Percentiles rank a stretch among this genome's conserved stretches.
Evolutionary conservation across 2,888 invertebrate genomes (phyloP).

Genomic region (Dione vanillae): DNA sequence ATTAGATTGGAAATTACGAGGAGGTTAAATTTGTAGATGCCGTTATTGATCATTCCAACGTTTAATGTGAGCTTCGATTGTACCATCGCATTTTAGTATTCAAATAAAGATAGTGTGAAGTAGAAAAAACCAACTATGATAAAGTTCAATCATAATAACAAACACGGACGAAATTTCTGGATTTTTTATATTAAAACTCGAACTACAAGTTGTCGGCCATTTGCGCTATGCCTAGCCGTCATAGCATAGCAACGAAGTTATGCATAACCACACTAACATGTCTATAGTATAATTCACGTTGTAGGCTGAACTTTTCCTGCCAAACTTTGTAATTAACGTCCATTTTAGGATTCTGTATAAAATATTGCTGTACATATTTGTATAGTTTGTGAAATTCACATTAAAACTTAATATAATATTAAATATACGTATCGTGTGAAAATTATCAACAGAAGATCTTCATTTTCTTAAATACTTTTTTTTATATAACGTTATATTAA

Average conservation of each 20-base stretch:
- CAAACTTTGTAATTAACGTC: slow-evolving; percentile 72
- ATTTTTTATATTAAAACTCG: slow-evolving; percentile 5
- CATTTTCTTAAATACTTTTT: no score
- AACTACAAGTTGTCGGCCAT: slow-evolving; percentile 20
- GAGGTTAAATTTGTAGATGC: no score
- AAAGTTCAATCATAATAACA: not conserved
- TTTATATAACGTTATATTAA: no score
- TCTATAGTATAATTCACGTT: slow-evolving; percentile 62
- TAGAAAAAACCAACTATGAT: not conserved
- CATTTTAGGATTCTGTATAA: slow-evolving; percentile 67
- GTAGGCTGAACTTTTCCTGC: slow-evolving; percentile 58
- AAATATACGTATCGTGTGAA: no score
- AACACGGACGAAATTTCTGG: not conserved
- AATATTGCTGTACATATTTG: not conserved
- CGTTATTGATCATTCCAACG: not conserved
- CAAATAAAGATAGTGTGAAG: not conserved
- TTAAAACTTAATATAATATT: no score
- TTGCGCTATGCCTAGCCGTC: slow-evolving; percentile 19
- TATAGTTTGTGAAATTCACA: not conserved
- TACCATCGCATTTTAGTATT: not conserved
- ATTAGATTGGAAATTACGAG: no score
- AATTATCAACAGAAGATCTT: no score
- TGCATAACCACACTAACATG: slow-evolving; percentile 67
- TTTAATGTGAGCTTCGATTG: not conserved
- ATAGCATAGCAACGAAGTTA: slow-evolving; percentile 52